Conservation (phyloP, 2,113 vertebrate genomes). For the Fregata magnificens region DNA sequence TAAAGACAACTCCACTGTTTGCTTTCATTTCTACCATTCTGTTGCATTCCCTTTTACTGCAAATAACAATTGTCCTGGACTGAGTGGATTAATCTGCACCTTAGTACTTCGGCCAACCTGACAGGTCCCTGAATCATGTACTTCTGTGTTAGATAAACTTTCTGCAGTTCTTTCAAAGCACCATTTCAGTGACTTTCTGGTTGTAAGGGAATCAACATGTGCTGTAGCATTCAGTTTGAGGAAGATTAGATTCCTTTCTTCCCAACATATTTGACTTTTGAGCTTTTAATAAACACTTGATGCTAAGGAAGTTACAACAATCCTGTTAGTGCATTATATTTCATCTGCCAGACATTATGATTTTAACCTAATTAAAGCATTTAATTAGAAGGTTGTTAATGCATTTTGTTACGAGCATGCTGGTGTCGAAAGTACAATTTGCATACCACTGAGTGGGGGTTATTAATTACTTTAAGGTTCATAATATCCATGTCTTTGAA, state of each 20-base stretch:
- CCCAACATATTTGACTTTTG: background rate
- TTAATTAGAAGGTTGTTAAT: conserved; percentile 47
- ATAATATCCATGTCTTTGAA: background rate
- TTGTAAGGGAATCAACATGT: background rate
- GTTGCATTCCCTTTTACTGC: background rate
- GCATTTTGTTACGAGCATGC: background rate
- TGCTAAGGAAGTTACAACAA: conserved; percentile 6
- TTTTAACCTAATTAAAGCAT: conserved; percentile 40
- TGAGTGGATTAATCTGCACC: background rate
- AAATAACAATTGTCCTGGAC: background rate
- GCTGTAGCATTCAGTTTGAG: background rate
- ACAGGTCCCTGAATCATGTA: background rate
- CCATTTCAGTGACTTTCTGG: background rate
- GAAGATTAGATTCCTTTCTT: background rate
- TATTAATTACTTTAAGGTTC: background rate
- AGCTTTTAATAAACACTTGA: background rate
- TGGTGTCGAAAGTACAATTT: background rate
- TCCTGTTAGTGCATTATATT: background rate
- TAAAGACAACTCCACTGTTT: conserved; percentile 29
- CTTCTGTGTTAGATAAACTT: background rate
- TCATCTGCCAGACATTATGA: background rate
- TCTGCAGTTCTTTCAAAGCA: background rate
- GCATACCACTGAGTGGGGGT: background rate
- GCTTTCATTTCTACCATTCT: conserved; percentile 17
- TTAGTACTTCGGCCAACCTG: background rate